Percentiles rank a stretch among this genome's conserved stretches.
phyloP scores from a whole-genome alignment of 2,113 vertebrate species.

The Zosterops borbonicus region DNA sequence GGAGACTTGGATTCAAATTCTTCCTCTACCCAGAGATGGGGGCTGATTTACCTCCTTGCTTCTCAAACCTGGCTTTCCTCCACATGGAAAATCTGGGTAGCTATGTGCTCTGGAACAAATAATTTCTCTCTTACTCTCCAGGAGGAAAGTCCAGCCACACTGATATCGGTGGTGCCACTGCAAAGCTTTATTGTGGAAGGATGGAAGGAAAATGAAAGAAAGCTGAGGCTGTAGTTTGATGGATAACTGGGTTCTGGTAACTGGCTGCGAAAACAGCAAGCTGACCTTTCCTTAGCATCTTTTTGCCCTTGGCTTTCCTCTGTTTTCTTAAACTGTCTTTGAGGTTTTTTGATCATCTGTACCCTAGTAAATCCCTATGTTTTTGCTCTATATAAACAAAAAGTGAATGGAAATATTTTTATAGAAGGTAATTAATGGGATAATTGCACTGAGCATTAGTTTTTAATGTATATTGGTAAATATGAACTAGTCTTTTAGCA shows the following conservation, averaged over 20 bases:
- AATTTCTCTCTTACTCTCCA: not conserved
- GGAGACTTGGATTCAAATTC: not conserved
- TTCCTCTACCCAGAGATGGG: not conserved
- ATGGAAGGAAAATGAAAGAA: not conserved
- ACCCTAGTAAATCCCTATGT: not conserved
- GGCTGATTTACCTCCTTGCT: not conserved
- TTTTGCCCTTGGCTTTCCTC: not conserved
- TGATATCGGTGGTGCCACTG: not conserved
- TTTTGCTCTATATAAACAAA: not conserved
- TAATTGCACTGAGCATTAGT: not conserved
- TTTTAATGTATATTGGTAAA: not conserved
- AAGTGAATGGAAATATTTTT: not conserved
- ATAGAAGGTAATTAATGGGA: not conserved
- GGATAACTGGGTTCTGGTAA: not conserved
- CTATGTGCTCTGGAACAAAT: not conserved
- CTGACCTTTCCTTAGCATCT: not conserved
- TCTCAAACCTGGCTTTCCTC: not conserved
- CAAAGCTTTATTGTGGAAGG: not conserved
- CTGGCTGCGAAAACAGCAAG: not conserved
- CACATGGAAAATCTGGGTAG: not conserved
- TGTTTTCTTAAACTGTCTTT: not conserved
- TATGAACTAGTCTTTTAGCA: not conserved
- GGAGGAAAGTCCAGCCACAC: not conserved
- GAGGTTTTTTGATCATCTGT: not conserved
- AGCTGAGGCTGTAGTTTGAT: not conserved